These are phyloP conservation scores for Aphidoletes aphidimyza DNA, from an alignment of 2,888 invertebrate genomes.

Conservation along the genomic window DNA sequence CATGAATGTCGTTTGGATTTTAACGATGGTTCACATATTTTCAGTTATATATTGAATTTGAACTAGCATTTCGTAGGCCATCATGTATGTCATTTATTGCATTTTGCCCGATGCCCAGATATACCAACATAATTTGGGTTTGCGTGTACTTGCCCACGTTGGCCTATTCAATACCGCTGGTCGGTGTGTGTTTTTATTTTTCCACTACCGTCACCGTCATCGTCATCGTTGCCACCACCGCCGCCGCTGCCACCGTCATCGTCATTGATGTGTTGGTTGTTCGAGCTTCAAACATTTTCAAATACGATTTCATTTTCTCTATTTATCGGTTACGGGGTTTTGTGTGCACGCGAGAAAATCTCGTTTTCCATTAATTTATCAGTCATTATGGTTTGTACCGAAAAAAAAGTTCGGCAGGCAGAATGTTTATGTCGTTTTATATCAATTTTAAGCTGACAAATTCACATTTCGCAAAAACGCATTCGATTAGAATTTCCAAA, in stretches of 20 bases:
- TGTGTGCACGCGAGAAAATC: background rate
- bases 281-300: too few species aligned
- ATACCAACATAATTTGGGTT: background rate
- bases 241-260: too few species aligned
- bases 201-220: too few species aligned
- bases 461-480: background rate
- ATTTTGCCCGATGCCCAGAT: background rate
- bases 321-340: slow-evolving; percentile 7
- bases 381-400: background rate
- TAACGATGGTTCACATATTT: background rate
- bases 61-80: background rate
- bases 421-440: slow-evolving; percentile 48
- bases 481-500: background rate
- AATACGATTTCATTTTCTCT: slow-evolving; percentile 8
- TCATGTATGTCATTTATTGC: background rate
- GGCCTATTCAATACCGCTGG: too few species aligned
- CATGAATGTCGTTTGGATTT: slow-evolving; percentile 4
- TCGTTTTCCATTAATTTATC: slow-evolving; percentile 52
- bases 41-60: slow-evolving; percentile 13
- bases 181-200: too few species aligned
- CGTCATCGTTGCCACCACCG: too few species aligned
- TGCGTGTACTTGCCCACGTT: background rate
- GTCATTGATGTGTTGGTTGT: too few species aligned
- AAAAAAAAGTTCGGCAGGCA: background rate
- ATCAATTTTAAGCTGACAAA: slow-evolving; percentile 47